A percentile compares a stretch with the other conserved stretches of the same genome.
These are phyloP conservation scores for Aspidapion aeneum DNA, from an alignment of 2,888 invertebrate genomes.

Conservation along the genomic window DNA sequence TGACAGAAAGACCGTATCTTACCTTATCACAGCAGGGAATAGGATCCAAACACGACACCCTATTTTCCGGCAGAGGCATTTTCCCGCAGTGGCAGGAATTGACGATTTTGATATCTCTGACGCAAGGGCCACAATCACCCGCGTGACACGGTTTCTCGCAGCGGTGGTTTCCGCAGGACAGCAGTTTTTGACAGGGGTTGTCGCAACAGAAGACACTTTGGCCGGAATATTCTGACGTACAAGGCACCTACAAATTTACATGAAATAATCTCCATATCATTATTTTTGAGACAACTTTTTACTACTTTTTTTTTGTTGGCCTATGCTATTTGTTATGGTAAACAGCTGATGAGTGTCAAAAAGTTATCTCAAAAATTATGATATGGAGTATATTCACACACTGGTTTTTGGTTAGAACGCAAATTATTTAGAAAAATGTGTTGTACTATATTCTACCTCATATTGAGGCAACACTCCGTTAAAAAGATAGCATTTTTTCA, in stretches of 20 bases:
- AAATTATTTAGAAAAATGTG: too few species aligned
- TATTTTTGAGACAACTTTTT: too few species aligned
- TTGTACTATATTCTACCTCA: too few species aligned
- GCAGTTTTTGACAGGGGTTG: conserved; percentile 55
- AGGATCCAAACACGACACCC: conserved; percentile 73
- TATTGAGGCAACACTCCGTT: too few species aligned
- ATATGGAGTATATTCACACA: too few species aligned
- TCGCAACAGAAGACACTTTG: conserved; percentile 58
- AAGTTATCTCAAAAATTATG: too few species aligned
- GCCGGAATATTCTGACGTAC: conserved; percentile 54
- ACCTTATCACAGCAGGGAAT: conserved; percentile 75
- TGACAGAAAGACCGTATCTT: too few species aligned
- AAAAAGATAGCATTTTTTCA: too few species aligned
- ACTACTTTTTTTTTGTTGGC: too few species aligned
- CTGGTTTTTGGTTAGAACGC: too few species aligned
- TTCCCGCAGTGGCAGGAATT: conserved; percentile 77
- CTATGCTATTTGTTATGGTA: too few species aligned
- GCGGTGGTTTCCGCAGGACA: conserved; percentile 67
- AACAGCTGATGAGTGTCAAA: neutral
- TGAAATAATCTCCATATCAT: too few species aligned
- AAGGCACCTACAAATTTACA: conserved; percentile 42
- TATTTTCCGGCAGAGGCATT: conserved; percentile 48
- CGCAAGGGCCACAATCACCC: conserved; percentile 64
- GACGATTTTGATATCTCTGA: conserved; percentile 57
- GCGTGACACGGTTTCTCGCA: conserved; percentile 59